phyloP scores from a whole-genome alignment of 2,888 invertebrate genomes.

The Drosophila austrosaltans region DNA sequence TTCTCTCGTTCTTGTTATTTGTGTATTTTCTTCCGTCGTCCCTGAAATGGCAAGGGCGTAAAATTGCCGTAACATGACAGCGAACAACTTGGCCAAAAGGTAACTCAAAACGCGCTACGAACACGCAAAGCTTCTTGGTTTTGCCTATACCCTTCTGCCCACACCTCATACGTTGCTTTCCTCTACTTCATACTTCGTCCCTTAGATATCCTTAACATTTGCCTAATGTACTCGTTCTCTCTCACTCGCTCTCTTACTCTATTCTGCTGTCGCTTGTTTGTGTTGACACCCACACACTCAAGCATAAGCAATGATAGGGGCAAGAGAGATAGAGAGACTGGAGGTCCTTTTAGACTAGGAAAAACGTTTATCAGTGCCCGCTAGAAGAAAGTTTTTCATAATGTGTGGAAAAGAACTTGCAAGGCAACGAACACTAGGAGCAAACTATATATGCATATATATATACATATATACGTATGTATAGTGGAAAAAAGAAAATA shows the following conservation, averaged over 20 bases:
- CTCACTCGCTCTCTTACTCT: slow-evolving; percentile 26
- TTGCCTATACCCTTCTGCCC: background rate
- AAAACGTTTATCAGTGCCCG: slow-evolving; percentile 60
- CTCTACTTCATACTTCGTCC: slow-evolving; percentile 32
- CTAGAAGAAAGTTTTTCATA: slow-evolving; percentile 68
- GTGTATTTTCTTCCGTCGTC: slow-evolving; percentile 31
- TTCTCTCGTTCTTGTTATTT: background rate
- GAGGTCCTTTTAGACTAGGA: slow-evolving; percentile 13
- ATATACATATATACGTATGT: background rate
- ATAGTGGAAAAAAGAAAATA: slow-evolving; percentile 13
- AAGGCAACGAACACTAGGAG: slow-evolving; percentile 1
- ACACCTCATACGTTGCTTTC: background rate
- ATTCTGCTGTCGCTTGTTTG: slow-evolving; percentile 52
- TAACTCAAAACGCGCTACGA: slow-evolving; percentile 70
- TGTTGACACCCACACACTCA: slow-evolving; percentile 51
- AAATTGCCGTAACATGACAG: slow-evolving; percentile 77
- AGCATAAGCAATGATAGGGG: slow-evolving; percentile 28
- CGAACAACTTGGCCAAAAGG: slow-evolving; percentile 71
- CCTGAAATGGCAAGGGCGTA: slow-evolving; percentile 74
- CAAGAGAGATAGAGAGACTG: slow-evolving; percentile 6
- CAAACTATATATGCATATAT: background rate
- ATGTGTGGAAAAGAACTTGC: slow-evolving; percentile 55
- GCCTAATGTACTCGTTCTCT: slow-evolving; percentile 64
- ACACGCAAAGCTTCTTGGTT: slow-evolving; percentile 56
- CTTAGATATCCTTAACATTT: slow-evolving; percentile 55